These are phyloP conservation scores for Mesitornis unicolor DNA, from an alignment of 2,113 vertebrate species.

Conservation along the genomic window DNA sequence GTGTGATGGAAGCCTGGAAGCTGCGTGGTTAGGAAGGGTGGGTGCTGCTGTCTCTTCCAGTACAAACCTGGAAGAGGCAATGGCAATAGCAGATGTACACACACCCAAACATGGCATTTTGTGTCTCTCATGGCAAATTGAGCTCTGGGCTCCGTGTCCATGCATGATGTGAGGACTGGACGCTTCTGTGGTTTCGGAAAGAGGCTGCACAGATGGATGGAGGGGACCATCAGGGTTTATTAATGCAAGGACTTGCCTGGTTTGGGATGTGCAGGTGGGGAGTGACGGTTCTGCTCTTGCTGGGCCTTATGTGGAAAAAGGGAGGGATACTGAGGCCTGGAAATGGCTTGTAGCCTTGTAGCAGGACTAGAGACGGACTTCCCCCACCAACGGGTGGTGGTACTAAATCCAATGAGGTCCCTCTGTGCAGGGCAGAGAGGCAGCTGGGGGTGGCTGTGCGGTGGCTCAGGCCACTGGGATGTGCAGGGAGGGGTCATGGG, in stretches of 20 bases:
- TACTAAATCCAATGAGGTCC: neutral
- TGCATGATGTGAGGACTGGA: neutral
- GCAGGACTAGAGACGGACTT: neutral
- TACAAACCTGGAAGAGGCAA: neutral
- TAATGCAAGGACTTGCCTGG: neutral
- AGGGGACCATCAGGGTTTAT: neutral
- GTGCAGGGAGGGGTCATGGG: neutral
- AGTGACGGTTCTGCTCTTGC: neutral
- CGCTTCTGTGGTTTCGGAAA: neutral
- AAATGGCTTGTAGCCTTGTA: neutral
- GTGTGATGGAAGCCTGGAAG: neutral
- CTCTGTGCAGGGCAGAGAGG: neutral
- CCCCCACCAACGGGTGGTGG: rapidly evolving
- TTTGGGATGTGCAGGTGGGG: neutral
- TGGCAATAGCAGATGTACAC: neutral
- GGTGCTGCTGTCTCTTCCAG: neutral
- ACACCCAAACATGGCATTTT: neutral
- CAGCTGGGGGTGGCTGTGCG: rapidly evolving
- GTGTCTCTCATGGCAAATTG: neutral
- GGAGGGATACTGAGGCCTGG: neutral
- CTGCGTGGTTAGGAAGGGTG: neutral
- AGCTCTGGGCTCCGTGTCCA: rapidly evolving
- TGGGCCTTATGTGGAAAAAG: neutral
- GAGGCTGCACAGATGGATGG: neutral
- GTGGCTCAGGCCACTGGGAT: neutral